Evolutionary conservation across 2,888 invertebrate genomes (phyloP), one percentile per base, ranked within the genome.

Genomic region (Coleophora deauratella): DNA sequence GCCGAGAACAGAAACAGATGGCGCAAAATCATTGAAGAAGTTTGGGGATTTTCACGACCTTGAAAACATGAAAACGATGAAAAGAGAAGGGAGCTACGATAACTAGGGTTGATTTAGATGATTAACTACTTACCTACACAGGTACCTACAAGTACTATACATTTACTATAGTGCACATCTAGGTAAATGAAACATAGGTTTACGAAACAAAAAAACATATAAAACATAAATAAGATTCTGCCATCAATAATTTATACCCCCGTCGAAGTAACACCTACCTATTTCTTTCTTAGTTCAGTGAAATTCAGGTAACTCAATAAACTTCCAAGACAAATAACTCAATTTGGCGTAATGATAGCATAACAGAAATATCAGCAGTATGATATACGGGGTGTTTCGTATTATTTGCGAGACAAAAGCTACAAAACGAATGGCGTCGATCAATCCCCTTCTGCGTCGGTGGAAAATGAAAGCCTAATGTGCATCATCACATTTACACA

Each of bases 401-500:
- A 47, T 38, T 52, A 52, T 55, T 51, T 46, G 45, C 43, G 45
- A 59, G 59, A 64, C 63, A 62, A 55, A 58, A 58, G 54, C 46
- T 48, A 34, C 37, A 49, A 58, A 66, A 84, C 75, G 76, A 80
- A 84, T 82, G 71, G 50, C 51, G 15, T 51, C 63, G 54, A 82
- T 81, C 73, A 69, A 68, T 80, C 66, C 67, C 68, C 64, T 60
- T 63, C 57, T 55, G 43, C 55, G 40, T 57, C 54, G 50, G 47
- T 58, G 55, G 58, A 56, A 64, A 72, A 76, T 74, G 72, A 74
- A 69, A 55, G 67, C 79, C 77, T 82, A 82, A 84, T 80, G 79
- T 62, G 57, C 56, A 53, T 70, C 80, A 79, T 84, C 81, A 71
- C 80, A 84, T 82, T 82, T 80, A 77, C 81, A 81, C 72, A 76